Base-by-base conservation (phyloP, 2,797 vertebrate genomes). In the Microctenopoma stevenorrisi region DNA sequence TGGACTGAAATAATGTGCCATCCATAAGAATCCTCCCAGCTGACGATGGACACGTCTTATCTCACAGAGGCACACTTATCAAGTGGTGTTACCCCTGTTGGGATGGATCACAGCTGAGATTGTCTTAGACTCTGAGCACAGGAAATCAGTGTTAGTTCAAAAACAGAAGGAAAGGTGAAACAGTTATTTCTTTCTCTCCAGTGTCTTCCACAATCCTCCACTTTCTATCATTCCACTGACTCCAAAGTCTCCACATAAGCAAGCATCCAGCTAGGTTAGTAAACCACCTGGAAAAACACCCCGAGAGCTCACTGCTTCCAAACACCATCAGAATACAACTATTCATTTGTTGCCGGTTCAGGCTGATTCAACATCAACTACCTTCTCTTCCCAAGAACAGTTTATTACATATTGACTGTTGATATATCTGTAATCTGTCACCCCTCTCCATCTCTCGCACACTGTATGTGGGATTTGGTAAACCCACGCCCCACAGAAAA, bases 11-110 rank as follows among this genome's bases (percentile, higher is more conserved):
- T 37, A 64, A 40, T 12, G 61, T n/a, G 49, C 37, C 57, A 55
- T 64, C 28, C 42, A 49, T 50, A 53, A 78, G 54, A 56, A 48
- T 58, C 57, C 64, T 69, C 16, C 22, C 12, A 43, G 37, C 43
- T 48, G n/a, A 61, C 53, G 78, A 60, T 1, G 25, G 66, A 67
- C 64, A 30, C 1, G 7, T 72, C 60, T 72, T 71, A 68, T 67
- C 43, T 71, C 69, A 67, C 60, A n/a, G 56, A 30, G 9, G 50
- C 38, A 59, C 33, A 51, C 22, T 56, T 40, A 48, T 72, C 35
- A 15, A 35, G 33, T 0, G 8, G 50, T 16, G 64, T 71, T 56
- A 51, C 9, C 14, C 18, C 46, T 30, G 51, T 10, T 26, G 42
- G 43, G 43, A 54, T n/a, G 40, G 18, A 64, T 59, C 51, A 61